A percentile compares a stretch with the other conserved stretches of the same genome.
These are phyloP conservation scores for Heteronetta atricapilla DNA, from an alignment of 2,113 vertebrate species.

Conservation along the genomic window DNA sequence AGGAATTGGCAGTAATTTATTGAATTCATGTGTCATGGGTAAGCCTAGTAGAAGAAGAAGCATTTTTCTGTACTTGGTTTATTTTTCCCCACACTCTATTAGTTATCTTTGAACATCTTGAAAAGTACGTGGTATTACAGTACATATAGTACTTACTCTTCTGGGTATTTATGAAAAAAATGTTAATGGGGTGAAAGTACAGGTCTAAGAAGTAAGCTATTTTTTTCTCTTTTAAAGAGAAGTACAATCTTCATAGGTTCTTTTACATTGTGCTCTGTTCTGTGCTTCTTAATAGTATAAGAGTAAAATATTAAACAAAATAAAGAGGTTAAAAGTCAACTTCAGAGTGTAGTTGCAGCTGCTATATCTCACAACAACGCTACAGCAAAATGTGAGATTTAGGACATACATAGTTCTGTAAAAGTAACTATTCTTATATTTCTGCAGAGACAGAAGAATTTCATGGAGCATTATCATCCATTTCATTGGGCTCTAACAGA, in stretches of 20 bases:
- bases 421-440: background rate
- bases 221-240: background rate
- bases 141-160: background rate
- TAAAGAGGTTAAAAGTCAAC: background rate
- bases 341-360: background rate
- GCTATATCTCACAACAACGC: background rate
- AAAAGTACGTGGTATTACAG: background rate
- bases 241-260: background rate
- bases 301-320: background rate
- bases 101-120: background rate
- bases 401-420: background rate
- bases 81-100: background rate
- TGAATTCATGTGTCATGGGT: background rate
- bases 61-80: background rate
- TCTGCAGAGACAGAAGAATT: background rate
- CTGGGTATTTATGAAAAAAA: background rate
- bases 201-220: background rate
- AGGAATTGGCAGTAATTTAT: background rate
- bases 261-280: background rate
- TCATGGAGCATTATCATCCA: background rate
- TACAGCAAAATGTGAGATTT: background rate
- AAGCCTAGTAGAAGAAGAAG: background rate
- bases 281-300: background rate
- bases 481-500: background rate
- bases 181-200: background rate